phyloP scores from a whole-genome alignment of 1,140 invertebrate genomes.

The Cyphomyrmex costatus region DNA sequence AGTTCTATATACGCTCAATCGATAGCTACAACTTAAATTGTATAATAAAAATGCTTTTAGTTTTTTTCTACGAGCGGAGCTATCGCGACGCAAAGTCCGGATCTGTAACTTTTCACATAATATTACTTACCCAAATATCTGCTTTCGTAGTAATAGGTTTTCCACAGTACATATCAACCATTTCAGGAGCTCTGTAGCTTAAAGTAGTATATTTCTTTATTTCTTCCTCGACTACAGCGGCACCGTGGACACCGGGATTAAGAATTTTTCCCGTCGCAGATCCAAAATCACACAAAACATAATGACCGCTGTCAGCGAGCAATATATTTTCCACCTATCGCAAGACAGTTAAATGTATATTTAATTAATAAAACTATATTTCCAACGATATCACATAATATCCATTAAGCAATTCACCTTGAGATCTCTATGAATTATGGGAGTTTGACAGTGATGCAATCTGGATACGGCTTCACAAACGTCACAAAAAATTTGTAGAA shows the following conservation, averaged over 20 bases:
- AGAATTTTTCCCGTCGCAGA: slow-evolving; percentile 94
- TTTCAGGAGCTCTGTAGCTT: slow-evolving; percentile 97
- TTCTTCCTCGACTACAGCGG: slow-evolving; percentile 94
- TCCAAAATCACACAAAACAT: slow-evolving; percentile 96
- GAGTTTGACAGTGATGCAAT: slow-evolving; percentile 97
- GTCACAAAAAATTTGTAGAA: slow-evolving; percentile 97
- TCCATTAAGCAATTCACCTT: slow-evolving; percentile 89
- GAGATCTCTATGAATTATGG: slow-evolving; percentile 97
- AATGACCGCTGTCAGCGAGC: slow-evolving; percentile 91
- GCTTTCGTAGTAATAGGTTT: slow-evolving; percentile 96
- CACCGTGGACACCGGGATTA: slow-evolving; percentile 91
- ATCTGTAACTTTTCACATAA: too few species aligned
- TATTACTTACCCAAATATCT: slow-evolving; percentile 97
- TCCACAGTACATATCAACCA: slow-evolving; percentile 97
- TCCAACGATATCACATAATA: slow-evolving; percentile 13
- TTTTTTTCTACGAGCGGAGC: too few species aligned
- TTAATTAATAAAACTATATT: too few species aligned
- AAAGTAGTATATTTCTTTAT: slow-evolving; percentile 98
- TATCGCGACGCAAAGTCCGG: too few species aligned
- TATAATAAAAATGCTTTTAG: too few species aligned
- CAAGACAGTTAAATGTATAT: slow-evolving; percentile 29
- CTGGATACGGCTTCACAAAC: slow-evolving; percentile 96
- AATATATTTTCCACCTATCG: slow-evolving; percentile 95
- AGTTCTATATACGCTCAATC: too few species aligned
- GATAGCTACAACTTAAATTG: too few species aligned